These are phyloP conservation scores for Leptopilina clavipes DNA, from an alignment of 1,140 invertebrate species.

Conservation along the genomic window DNA sequence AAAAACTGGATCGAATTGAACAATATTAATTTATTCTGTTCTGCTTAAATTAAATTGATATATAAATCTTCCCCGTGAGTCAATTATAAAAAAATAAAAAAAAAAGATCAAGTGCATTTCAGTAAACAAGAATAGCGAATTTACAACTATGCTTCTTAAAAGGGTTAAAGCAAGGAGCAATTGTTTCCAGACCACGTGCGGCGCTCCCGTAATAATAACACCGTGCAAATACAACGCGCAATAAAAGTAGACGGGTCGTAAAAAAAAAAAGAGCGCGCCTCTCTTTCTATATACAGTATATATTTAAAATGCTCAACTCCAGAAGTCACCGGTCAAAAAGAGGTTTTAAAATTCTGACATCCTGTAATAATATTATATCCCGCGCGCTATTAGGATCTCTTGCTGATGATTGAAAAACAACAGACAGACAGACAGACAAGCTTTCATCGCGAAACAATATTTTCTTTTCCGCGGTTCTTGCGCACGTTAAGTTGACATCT, in stretches of 20 bases:
- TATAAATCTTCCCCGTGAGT: no score
- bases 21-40: no score
- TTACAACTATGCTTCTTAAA: not conserved
- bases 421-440: not conserved
- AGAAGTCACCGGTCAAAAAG: conserved; percentile 5
- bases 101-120: not conserved
- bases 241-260: conserved; percentile 52
- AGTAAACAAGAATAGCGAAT: conserved; percentile 13
- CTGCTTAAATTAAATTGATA: no score
- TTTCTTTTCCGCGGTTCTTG: conserved; percentile 9
- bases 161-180: conserved; percentile 30
- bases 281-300: not conserved
- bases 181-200: conserved; percentile 45
- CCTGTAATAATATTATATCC: conserved; percentile 6
- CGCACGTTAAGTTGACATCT: not conserved
- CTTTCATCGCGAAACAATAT: conserved; percentile 1
- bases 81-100: no score
- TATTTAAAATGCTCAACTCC: conserved; percentile 20
- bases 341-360: conserved; percentile 14
- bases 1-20: no score
- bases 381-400: not conserved
- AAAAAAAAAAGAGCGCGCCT: conserved; percentile 44
- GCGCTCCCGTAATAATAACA: conserved; percentile 12
- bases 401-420: not conserved
- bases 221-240: conserved; percentile 38